Evolutionary conservation across 2,113 vertebrate genomes (phyloP), one percentile per base, ranked within the genome.

Genomic region (Bubo bubo): DNA sequence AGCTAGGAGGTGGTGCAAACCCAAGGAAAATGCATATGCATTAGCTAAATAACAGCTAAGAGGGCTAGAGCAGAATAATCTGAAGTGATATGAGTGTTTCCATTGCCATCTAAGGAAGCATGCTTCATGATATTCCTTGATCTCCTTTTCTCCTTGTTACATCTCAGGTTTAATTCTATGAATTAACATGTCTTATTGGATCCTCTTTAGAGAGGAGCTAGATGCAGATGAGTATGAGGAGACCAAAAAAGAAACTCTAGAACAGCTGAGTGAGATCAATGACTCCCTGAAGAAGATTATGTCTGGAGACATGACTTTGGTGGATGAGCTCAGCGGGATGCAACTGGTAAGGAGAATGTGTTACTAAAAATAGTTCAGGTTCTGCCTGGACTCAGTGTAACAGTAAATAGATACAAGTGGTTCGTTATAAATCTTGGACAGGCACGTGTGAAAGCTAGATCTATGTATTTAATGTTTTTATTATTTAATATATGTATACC

Each of bases 221-320:
- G 99, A 99, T n/a, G 97, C 98, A 62, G 99, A 99, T 49, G 99
- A 99, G 81, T 99, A 99, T 11, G 99, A 99, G 63, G 99, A 99
- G 96, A 99, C 99, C 39, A 99, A 99, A 96, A 99, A 98, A 76
- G 99, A 99, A 98, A 99, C 99, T 3, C 95, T 99, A 79, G 99
- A 99, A 74, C 99, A 99, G 95, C 95, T 99, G 94, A 99, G 97
- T 73, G 99, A 99, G 97, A 99, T 99, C 97, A 99, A 99, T 14
- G 99, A 99, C 94, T 99, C 99, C 1, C 96, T 99, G 81, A 99
- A 99, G 98, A 99, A 99, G 97, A 99, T 99, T 56, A 99, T 99
- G 98, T 99, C 99, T 76, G 99, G 99, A 95, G 98, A 99, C 87
- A 99, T 99, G 99, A 99, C 99, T 49, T 97, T 99, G 88, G 99